Conservation (phyloP, 2,888 invertebrate genomes). For the Erebia aethiops region DNA sequence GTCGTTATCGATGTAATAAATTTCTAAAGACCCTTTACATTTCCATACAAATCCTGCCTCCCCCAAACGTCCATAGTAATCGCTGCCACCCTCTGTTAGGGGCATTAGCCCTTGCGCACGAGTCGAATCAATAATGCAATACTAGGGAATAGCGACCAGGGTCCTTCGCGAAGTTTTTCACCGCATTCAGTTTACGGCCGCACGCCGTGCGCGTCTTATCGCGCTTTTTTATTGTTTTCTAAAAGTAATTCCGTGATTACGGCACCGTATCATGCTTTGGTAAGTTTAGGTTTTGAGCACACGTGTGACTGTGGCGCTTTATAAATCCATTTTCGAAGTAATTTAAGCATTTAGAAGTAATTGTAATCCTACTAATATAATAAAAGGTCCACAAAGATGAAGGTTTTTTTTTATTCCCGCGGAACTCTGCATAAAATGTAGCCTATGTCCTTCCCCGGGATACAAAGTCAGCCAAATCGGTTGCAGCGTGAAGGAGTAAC, state of each 20-base stretch:
- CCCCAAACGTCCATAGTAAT: conserved; percentile 13
- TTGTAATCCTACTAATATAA: too few relatives aligned
- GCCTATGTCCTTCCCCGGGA: too few relatives aligned
- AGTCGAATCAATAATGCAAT: conserved; percentile 71
- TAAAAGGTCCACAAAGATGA: too few relatives aligned
- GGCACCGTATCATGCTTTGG: conserved; percentile 75
- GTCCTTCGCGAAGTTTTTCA: conserved; percentile 49
- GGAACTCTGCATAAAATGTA: too few relatives aligned
- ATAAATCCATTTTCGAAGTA: background rate
- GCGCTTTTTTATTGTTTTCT: conserved; percentile 72
- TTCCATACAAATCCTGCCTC: conserved; percentile 7
- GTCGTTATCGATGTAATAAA: conserved; percentile 8
- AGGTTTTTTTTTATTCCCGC: too few relatives aligned
- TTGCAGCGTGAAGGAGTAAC: too few relatives aligned
- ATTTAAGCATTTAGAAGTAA: too few relatives aligned
- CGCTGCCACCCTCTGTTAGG: conserved; percentile 53
- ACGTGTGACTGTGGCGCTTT: background rate
- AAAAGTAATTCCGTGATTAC: conserved; percentile 73
- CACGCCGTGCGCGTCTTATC: conserved; percentile 66
- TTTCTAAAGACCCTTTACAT: conserved; percentile 1
- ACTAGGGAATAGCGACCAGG: conserved; percentile 38
- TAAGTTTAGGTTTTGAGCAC: conserved; percentile 59
- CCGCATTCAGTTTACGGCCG: conserved; percentile 50
- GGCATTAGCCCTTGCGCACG: conserved; percentile 70
- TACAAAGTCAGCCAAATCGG: too few relatives aligned